These are phyloP conservation scores for Gonocerus acuteangulatus DNA, from an alignment of 2,888 invertebrate genomes.

Conservation along the genomic window DNA sequence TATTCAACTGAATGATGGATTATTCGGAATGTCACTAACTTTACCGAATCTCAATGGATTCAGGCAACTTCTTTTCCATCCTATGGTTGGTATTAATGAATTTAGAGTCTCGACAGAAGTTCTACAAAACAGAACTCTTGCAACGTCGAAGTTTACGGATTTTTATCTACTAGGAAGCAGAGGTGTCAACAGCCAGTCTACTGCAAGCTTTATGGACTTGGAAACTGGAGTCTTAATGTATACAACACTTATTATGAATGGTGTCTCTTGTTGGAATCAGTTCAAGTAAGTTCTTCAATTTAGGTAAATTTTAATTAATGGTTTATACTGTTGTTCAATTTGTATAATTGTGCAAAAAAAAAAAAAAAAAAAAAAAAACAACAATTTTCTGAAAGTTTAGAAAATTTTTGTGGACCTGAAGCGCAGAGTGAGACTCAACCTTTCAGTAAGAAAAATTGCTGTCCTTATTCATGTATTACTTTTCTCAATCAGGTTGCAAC, in stretches of 20 bases:
- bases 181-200: conserved; percentile 63
- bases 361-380: too few species aligned
- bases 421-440: too few species aligned
- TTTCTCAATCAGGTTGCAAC: too few species aligned
- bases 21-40: conserved; percentile 65
- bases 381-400: too few species aligned
- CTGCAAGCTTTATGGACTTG: conserved; percentile 62
- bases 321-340: too few species aligned
- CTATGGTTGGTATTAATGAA: conserved; percentile 72
- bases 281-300: conserved; percentile 36
- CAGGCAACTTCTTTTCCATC: conserved; percentile 64
- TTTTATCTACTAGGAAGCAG: conserved; percentile 70
- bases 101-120: conserved; percentile 57
- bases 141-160: conserved; percentile 59
- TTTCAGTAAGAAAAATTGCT: too few species aligned
- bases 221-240: conserved; percentile 65
- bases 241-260: conserved; percentile 65
- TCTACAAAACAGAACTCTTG: conserved; percentile 61
- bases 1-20: conserved; percentile 76
- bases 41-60: conserved; percentile 47
- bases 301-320: too few species aligned
- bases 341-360: not conserved
- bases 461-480: too few species aligned
- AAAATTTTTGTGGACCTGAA: too few species aligned
- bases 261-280: conserved; percentile 75